Evolutionary conservation across 2,797 vertebrate species (phyloP), one percentile per base, ranked within the genome.

Genomic region (Neoniphon sammara): DNA sequence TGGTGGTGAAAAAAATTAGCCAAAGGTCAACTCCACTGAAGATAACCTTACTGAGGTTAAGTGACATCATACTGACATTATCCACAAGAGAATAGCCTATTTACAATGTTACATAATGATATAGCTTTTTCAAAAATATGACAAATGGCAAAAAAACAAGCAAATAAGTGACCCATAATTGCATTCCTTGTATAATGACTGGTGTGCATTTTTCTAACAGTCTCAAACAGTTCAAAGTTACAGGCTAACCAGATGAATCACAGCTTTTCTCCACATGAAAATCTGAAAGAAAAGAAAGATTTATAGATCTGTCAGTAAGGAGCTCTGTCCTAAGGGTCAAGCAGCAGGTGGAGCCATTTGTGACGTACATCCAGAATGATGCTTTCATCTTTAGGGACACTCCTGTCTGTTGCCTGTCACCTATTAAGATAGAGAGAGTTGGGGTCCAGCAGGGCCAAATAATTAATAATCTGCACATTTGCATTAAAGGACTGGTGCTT

Each of bases 221-320:
- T 10, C 18, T 49, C 14, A 25, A 60, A 27, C 9, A 46, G 31
- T 36, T 56, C 18, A 65, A 69, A 69, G 61, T 52, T 47, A 56
- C 11, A 63, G 18, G 15, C 5, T 25, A 18, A 66, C 14, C 7
- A 80, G 57, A 59, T 5, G n/a, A 69, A 63, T 30, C 18, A 18
- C 23, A 56, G 12, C 59, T 79, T 75, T 27, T 47, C 70, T 42
- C 20, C 21, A 44, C 17, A 55, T 1, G 70, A 14, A 31, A 50
- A 55, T 72, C n/a, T 58, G 2, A 65, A 64, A 72, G 39, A 85
- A 70, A 70, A 54, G 3, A 30, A 23, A 44, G 61, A 39, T 81
- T 72, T 71, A 76, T 62, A 42, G 18, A 4, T 60, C 27, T 72
- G 73, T 75, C 52, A 77, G 42, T 14, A 20, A 18, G 15, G 5